Evolutionary conservation across 2,888 invertebrate genomes (phyloP).

Genomic region (Aporophyla lueneburgensis): DNA sequence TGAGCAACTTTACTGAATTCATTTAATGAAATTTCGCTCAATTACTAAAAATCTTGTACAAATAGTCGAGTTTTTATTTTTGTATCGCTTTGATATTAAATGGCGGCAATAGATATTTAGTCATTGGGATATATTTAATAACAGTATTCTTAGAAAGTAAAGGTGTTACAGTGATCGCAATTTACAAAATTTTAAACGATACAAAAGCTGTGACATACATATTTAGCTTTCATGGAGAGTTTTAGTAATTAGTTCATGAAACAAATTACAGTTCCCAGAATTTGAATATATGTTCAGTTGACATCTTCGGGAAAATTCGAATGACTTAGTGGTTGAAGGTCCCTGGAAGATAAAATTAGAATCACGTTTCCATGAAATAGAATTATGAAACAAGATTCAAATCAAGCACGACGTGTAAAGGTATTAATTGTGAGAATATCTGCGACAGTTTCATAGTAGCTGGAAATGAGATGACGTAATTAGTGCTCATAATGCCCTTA

Average conservation of each 20-base stretch:
- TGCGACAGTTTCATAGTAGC: background rate
- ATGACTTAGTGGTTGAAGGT: background rate
- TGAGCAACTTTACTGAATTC: too few relatives aligned
- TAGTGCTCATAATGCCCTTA: background rate
- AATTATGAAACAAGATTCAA: too few relatives aligned
- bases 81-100: too few relatives aligned
- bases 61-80: too few relatives aligned
- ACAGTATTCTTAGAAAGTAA: too few relatives aligned
- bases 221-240: background rate
- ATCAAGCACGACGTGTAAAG: background rate
- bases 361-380: background rate
- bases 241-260: background rate
- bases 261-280: background rate
- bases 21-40: too few relatives aligned
- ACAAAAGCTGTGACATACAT: background rate
- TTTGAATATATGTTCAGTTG: background rate
- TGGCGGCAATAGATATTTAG: too few relatives aligned
- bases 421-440: background rate
- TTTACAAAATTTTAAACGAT: background rate
- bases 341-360: background rate
- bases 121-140: too few relatives aligned
- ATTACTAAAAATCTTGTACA: too few relatives aligned
- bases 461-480: slow-evolving; percentile 1
- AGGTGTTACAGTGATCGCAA: too few relatives aligned
- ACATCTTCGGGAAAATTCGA: background rate